Evolutionary conservation across 2,113 vertebrate genomes (phyloP), one percentile per base, ranked within the genome.

Genomic region (Cebidichthys violaceus): DNA sequence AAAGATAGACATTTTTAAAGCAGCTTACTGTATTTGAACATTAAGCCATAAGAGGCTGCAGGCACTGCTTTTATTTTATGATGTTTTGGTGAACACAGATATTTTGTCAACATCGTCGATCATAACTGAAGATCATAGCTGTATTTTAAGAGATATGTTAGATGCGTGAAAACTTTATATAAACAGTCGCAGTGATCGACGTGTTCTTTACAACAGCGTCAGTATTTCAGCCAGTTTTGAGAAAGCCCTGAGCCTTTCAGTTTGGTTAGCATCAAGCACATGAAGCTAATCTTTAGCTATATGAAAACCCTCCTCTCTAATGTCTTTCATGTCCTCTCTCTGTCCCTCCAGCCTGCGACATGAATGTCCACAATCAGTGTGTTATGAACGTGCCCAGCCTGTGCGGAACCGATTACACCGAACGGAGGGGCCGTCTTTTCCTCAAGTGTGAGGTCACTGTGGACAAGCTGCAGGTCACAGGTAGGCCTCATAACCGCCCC

Each of bases 371-470:
- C 85, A 99, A 99, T 64, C 95, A 96, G 77, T 99, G 98, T 1
- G 98, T 99, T 2, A 96, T 99, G 80, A 99, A 98, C 0, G 98
- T 99, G 68, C 98, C 98, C 6, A 99, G 97, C 93, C 95, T 99
- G 86, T 99, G 98, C 33, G 98, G 98, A 35, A 99, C 95, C 65
- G 98, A 99, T 89, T 94, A 97, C 94, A 99, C 98, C 0, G 98
- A 99, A 91, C 96, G 97, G 87, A 95, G 98, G 77, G 98, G 98
- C 0, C 96, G 98, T 57, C 86, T 99, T 75, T 97, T 90, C 82
- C 94, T 99, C 90, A 99, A 97, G 90, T 97, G 96, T 6, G 97
- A 98, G 91, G 97, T 99, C 87, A 94, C 33, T 1, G 95, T 71
- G 13, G 98, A 99, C 0, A 97, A 96, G 85, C 93, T 99, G 87